Conservation (phyloP, 2,797 vertebrate species). For the Rhadinocentrus ornatus region DNA sequence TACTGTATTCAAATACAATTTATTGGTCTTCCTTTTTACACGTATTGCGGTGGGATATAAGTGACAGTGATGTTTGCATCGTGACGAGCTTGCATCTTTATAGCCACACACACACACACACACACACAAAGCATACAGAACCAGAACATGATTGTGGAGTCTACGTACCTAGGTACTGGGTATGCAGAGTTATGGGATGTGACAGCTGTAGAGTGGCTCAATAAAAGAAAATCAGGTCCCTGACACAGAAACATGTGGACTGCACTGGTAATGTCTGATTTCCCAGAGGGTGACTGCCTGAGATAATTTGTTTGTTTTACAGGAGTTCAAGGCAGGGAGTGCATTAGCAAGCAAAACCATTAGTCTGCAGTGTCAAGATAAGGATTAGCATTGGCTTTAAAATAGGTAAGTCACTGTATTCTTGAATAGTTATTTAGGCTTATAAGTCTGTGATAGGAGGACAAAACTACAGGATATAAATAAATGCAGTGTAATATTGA, state of each 20-base stretch:
- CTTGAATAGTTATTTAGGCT: neutral
- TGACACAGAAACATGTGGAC: constrained; percentile 24
- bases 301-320: constrained; percentile 8
- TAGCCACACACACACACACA: constrained; percentile 68
- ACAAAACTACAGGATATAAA: constrained; percentile 10
- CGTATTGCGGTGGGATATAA: constrained; percentile 66
- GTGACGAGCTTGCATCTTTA: constrained; percentile 61
- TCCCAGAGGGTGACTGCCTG: constrained; percentile 9
- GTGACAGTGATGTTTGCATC: constrained; percentile 59
- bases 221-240: constrained; percentile 41
- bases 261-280: constrained; percentile 13
- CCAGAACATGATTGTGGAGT: constrained; percentile 58
- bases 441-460: constrained; percentile 20
- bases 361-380: constrained; percentile 7
- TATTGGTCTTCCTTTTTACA: constrained; percentile 61
- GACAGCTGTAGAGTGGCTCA: constrained; percentile 30
- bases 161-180: constrained; percentile 71
- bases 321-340: constrained; percentile 9
- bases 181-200: constrained; percentile 58
- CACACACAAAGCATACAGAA: constrained; percentile 61
- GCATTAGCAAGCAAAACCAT: neutral
- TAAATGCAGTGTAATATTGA: neutral
- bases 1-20: constrained; percentile 64
- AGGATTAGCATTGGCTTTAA: constrained; percentile 16
- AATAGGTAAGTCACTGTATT: constrained; percentile 3